Conservation (phyloP, 2,797 vertebrate species). For the Silurus lanzhouensis region DNA sequence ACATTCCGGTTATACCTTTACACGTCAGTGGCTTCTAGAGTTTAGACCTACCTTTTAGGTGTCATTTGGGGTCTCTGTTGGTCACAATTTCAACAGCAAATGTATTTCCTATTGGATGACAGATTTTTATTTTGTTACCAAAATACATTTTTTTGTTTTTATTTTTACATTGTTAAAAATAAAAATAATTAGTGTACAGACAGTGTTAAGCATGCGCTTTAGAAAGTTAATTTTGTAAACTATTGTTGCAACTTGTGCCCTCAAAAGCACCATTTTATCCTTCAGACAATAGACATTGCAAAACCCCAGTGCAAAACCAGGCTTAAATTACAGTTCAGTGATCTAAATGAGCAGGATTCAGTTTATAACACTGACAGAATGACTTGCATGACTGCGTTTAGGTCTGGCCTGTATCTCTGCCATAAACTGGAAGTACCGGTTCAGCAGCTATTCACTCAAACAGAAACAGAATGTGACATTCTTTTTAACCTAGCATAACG, state of each 20-base stretch:
- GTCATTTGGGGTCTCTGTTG: background rate
- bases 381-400: constrained; percentile 8
- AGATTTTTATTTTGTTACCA: background rate
- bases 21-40: background rate
- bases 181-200: background rate
- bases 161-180: background rate
- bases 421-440: constrained; percentile 7
- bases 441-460: background rate
- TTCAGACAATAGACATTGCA: constrained; percentile 4
- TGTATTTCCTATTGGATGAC: background rate
- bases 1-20: background rate
- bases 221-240: constrained; percentile 12
- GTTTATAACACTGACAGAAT: background rate
- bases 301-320: background rate
- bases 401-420: background rate
- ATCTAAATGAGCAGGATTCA: constrained; percentile 12
- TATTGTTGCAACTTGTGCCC: constrained; percentile 2
- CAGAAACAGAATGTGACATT: background rate
- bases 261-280: background rate
- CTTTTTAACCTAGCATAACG: too few relatives aligned
- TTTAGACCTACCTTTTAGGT: background rate
- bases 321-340: constrained; percentile 11
- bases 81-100: background rate
- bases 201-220: background rate
- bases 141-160: too few relatives aligned